A percentile compares a stretch with the other conserved stretches of the same genome.
Conservation (phyloP, 2,113 vertebrate genomes). For the Chaetodon trifascialis region DNA sequence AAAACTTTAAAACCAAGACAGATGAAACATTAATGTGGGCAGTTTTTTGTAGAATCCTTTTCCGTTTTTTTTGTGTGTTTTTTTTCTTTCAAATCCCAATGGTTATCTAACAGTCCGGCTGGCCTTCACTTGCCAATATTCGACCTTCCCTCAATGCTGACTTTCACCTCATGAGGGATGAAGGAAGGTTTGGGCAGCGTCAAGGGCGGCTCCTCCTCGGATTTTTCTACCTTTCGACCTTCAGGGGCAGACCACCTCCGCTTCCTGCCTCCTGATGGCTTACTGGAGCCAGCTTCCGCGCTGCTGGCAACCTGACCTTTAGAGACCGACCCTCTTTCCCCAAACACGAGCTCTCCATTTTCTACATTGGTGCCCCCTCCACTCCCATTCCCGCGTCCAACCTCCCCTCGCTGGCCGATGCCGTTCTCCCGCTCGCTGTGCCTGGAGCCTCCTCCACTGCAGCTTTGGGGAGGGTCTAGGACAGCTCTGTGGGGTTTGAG, state of each 20-base stretch:
- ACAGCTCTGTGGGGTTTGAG: constrained; percentile 89
- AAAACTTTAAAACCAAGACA: constrained; percentile 66
- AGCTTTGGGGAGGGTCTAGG: constrained; percentile 73
- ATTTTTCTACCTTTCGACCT: constrained; percentile 94
- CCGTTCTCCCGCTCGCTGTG: constrained; percentile 94
- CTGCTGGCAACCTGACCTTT: constrained; percentile 72
- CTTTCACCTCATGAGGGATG: constrained; percentile 98
- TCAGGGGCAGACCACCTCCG: constrained; percentile 98
- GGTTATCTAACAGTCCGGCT: constrained; percentile 60
- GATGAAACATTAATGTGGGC: constrained; percentile 70
- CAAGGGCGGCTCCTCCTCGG: constrained; percentile 94
- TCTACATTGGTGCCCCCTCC: constrained; percentile 82
- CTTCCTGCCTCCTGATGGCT: constrained; percentile 89
- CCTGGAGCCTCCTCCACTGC: constrained; percentile 78
- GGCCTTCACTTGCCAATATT: constrained; percentile 95
- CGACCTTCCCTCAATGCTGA: constrained; percentile 99
- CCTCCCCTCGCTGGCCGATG: constrained; percentile 83
- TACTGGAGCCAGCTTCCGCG: constrained; percentile 83
- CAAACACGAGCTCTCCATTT: constrained; percentile 92
- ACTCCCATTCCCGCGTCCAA: constrained; percentile 51
- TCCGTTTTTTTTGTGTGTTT: constrained; percentile 3
- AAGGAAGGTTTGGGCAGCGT: constrained; percentile 97
- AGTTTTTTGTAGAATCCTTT: constrained; percentile 60
- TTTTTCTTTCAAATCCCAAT: constrained; percentile 46
- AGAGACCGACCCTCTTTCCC: constrained; percentile 86